Evolutionary conservation across 2,888 invertebrate genomes (phyloP).

Genomic region (Pristionchus japonicus): DNA sequence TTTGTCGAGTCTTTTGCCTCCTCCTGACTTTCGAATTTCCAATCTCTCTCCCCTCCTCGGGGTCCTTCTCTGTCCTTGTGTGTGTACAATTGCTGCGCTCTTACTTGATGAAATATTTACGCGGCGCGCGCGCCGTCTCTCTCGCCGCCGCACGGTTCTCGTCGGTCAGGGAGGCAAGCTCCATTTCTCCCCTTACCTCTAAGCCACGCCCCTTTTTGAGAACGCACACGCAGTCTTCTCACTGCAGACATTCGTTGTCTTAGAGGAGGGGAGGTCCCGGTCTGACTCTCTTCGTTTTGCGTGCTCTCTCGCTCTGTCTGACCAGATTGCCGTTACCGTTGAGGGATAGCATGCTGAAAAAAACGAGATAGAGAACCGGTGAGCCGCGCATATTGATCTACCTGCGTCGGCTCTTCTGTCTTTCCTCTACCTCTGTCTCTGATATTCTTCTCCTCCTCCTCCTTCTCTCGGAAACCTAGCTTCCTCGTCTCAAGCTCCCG

Average conservation of each 20-base stretch:
- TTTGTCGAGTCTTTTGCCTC: background rate
- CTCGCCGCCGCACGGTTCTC: background rate
- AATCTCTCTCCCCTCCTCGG: background rate
- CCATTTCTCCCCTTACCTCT: background rate
- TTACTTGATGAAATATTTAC: slow-evolving; percentile 20
- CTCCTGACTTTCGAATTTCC: background rate
- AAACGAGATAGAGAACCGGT: background rate
- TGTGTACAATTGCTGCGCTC: slow-evolving; percentile 9
- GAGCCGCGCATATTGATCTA: background rate
- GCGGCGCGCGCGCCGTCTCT: background rate
- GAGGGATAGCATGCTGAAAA: background rate
- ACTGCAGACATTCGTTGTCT: background rate
- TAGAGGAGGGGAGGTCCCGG: background rate
- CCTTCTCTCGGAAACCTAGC: background rate
- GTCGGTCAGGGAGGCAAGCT: background rate
- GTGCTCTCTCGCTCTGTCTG: background rate
- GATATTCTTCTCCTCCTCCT: background rate
- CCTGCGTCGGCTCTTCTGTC: no score
- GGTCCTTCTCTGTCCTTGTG: background rate
- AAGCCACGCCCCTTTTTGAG: background rate
- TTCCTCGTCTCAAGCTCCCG: background rate
- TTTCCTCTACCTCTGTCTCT: background rate
- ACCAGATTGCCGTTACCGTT: background rate
- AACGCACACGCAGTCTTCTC: background rate
- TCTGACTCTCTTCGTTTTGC: background rate